Evolutionary conservation across 2,797 vertebrate genomes (phyloP).

Genomic region (Cryptoblepharus egeriae): DNA sequence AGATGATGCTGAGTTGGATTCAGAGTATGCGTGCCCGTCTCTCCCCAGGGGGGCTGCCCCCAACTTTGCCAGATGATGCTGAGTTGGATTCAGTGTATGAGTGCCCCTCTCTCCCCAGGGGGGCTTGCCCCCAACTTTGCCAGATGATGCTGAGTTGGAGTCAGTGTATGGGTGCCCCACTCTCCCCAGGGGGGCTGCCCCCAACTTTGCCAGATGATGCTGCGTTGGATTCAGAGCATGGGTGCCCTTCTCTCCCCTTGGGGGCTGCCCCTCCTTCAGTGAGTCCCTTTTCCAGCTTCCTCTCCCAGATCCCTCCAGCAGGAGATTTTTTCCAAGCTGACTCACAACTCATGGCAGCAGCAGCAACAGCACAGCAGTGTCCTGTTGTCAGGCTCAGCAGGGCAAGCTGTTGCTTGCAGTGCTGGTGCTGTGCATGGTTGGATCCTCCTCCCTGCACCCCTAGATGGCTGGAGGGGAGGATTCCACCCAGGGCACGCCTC

Average conservation of each 20-base stretch:
- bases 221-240: no score
- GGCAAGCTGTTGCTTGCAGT: slow-evolving; percentile 69
- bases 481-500: slow-evolving; percentile 31
- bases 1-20: no score
- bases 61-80: no score
- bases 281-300: slow-evolving; percentile 28
- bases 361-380: slow-evolving; percentile 52
- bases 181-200: no score
- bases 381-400: slow-evolving; percentile 61
- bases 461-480: not conserved
- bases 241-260: not conserved
- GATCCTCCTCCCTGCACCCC: not conserved
- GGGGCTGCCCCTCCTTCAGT: not conserved
- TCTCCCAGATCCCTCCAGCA: slow-evolving; percentile 42
- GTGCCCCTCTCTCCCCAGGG: not conserved
- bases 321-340: slow-evolving; percentile 68
- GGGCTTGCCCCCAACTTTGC: no score
- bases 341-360: slow-evolving; percentile 48
- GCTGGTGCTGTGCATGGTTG: not conserved
- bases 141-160: no score
- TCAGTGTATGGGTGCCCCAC: no score
- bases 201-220: no score
- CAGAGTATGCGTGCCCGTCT: no score
- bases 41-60: no score
- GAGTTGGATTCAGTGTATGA: no score